A percentile compares a stretch with the other conserved stretches of the same genome.
Evolutionary conservation across 2,888 invertebrate species (phyloP).

Genomic region (Neoaliturus tenellus): DNA sequence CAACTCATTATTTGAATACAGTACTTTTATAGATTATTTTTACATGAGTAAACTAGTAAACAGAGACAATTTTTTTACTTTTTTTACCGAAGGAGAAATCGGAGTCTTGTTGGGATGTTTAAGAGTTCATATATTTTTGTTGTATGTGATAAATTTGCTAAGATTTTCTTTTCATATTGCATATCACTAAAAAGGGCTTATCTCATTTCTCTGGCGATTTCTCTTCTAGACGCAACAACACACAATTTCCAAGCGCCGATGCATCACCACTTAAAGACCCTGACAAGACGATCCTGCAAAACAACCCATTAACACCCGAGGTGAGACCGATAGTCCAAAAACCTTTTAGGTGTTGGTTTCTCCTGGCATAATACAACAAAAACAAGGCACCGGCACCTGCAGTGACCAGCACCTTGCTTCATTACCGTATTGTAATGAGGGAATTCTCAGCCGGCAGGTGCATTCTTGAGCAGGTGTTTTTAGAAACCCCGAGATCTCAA

Average conservation of each 20-base stretch:
- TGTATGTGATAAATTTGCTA: no score
- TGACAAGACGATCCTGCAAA: not conserved
- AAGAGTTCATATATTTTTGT: no score
- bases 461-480: not conserved
- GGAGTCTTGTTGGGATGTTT: no score
- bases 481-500: not conserved
- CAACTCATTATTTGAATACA: no score
- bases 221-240: no score
- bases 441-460: conserved; percentile 6
- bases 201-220: no score
- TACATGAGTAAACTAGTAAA: no score
- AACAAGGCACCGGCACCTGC: not conserved
- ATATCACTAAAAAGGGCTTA: no score
- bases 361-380: not conserved
- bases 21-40: no score
- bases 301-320: conserved; percentile 4
- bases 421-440: conserved; percentile 19
- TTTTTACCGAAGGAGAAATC: no score
- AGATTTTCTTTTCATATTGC: no score
- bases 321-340: not conserved
- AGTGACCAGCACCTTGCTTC: not conserved
- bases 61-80: no score
- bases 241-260: not conserved
- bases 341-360: conserved; percentile 10
- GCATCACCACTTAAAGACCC: not conserved